Percentiles rank a stretch among this genome's conserved stretches.
These are phyloP conservation scores for Avahi laniger DNA, from an alignment of 2,797 vertebrate genomes.

Conservation along the genomic window DNA sequence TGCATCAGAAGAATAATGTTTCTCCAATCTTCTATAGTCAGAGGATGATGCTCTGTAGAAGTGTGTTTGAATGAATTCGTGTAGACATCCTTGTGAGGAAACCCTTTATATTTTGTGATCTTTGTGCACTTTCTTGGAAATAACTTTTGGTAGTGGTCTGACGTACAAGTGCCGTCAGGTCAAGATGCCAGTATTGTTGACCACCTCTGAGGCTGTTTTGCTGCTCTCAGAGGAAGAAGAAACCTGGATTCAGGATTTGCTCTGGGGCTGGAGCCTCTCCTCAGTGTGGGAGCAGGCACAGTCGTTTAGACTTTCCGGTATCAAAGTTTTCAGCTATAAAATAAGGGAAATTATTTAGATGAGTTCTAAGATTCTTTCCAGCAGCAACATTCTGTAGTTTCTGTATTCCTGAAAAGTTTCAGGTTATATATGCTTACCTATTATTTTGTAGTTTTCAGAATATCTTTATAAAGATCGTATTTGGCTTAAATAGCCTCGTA, in stretches of 20 bases:
- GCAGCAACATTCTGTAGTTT: neutral
- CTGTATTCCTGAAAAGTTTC: neutral
- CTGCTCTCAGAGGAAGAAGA: neutral
- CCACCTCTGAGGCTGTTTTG: neutral
- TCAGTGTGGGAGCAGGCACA: neutral
- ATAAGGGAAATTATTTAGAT: neutral
- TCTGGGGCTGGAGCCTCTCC: no score
- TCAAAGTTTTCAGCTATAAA: neutral
- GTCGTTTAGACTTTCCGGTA: neutral
- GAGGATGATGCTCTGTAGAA: neutral
- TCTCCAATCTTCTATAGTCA: neutral
- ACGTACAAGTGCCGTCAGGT: neutral
- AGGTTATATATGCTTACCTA: neutral
- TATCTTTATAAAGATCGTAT: neutral
- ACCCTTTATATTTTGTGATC: neutral
- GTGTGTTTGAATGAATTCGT: neutral
- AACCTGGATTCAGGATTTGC: neutral
- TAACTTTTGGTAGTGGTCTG: neutral
- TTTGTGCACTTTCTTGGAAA: neutral
- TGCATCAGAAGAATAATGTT: neutral
- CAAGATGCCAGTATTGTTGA: rapidly evolving
- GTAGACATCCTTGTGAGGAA: neutral
- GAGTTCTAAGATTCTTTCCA: neutral
- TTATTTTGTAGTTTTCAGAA: neutral
- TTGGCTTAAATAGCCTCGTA: neutral